Conservation (phyloP, 2,888 invertebrate species). For the Eulithis prunata region DNA sequence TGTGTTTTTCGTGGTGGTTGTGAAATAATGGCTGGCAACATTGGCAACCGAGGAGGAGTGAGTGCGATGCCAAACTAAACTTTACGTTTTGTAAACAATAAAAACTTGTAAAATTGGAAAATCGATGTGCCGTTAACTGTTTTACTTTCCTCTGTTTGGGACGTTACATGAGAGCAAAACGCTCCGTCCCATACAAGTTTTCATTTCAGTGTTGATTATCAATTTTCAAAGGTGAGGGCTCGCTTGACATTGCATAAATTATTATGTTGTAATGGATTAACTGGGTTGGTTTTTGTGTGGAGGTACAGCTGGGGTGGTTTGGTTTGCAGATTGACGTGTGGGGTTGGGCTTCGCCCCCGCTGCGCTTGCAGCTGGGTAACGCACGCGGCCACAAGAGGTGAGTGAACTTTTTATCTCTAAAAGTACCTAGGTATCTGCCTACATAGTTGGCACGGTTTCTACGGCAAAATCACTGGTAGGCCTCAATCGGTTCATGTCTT, state of each 20-base stretch:
- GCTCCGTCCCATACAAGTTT: conserved; percentile 63
- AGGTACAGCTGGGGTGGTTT: conserved; percentile 53
- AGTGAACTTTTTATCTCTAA: conserved; percentile 55
- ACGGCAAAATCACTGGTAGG: conserved; percentile 45
- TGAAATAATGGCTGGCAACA: too few species aligned
- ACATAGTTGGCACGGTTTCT: conserved; percentile 48
- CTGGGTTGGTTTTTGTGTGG: conserved; percentile 52
- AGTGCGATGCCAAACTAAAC: conserved; percentile 59
- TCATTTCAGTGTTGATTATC: conserved; percentile 58
- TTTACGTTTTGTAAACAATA: conserved; percentile 73
- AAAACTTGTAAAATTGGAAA: conserved; percentile 69
- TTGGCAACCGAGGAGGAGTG: neutral
- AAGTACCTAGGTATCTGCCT: conserved; percentile 35
- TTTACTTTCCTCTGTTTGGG: conserved; percentile 54
- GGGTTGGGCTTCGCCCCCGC: conserved; percentile 97
- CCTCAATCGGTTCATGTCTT: conserved; percentile 35
- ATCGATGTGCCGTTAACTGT: conserved; percentile 71
- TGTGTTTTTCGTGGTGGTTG: too few species aligned
- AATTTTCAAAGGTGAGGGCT: conserved; percentile 79
- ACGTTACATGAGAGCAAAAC: conserved; percentile 58
- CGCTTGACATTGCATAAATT: conserved; percentile 72
- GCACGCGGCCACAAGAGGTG: conserved; percentile 82
- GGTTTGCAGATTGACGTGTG: conserved; percentile 95
- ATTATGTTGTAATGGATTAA: conserved; percentile 61
- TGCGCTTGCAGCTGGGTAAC: conserved; percentile 90